These are phyloP conservation scores for Perognathus longimembris DNA, from an alignment of 2,113 vertebrate genomes.

Conservation along the genomic window DNA sequence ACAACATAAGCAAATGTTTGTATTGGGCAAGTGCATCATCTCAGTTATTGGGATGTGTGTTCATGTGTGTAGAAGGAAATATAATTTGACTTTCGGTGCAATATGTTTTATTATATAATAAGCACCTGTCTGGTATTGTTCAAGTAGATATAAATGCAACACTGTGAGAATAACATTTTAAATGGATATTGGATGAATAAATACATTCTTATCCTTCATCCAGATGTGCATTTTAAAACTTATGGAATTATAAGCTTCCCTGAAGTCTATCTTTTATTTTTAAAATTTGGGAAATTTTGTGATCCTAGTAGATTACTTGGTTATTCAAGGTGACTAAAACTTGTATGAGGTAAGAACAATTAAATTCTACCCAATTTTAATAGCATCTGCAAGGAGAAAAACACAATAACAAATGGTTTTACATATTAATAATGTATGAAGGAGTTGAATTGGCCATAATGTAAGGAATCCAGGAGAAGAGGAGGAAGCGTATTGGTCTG, in stretches of 20 bases:
- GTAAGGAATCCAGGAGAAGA: neutral
- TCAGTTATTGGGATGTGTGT: neutral
- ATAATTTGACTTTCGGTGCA: neutral
- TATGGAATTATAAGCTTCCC: neutral
- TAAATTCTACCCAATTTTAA: neutral
- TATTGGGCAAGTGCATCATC: neutral
- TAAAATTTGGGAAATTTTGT: neutral
- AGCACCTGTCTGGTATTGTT: neutral
- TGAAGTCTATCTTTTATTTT: neutral
- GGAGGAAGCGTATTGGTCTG: neutral
- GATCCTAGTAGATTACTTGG: neutral
- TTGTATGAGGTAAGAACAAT: constrained; percentile 1
- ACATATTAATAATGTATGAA: constrained; percentile 22
- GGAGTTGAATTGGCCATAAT: rapidly evolving
- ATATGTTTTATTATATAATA: constrained; percentile 1
- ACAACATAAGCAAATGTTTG: neutral
- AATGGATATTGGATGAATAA: neutral
- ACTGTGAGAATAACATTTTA: constrained; percentile 11
- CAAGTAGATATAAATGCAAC: constrained; percentile 26
- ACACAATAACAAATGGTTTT: constrained; percentile 17
- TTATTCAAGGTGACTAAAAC: neutral
- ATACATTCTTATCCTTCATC: neutral
- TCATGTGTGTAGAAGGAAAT: neutral
- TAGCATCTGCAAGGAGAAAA: constrained; percentile 21
- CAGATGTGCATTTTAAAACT: constrained; percentile 23